These are phyloP conservation scores for Vespertilio murinus DNA, from an alignment of 2,797 vertebrate species.

Conservation along the genomic window DNA sequence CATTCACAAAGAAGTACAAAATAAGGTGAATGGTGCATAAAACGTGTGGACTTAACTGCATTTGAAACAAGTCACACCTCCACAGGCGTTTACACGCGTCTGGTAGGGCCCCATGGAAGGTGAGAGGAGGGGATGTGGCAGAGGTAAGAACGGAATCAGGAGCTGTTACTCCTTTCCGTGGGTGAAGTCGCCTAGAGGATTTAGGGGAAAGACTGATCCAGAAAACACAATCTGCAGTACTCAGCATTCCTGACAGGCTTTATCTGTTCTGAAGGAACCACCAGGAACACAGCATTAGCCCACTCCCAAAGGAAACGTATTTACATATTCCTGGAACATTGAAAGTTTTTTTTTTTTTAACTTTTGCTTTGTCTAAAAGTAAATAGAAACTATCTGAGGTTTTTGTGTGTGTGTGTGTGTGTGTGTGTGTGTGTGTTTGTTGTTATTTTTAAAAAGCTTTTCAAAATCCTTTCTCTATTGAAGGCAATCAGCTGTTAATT, in stretches of 20 bases:
- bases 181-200: neutral
- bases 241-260: neutral
- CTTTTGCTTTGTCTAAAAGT: constrained; percentile 12
- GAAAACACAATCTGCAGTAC: neutral
- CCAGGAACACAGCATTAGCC: neutral
- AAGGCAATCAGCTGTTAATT: neutral
- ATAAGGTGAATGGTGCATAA: constrained; percentile 59
- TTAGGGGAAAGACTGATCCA: neutral
- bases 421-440: too few species aligned
- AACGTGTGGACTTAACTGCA: constrained; percentile 48
- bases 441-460: neutral
- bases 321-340: neutral
- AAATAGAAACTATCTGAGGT: neutral
- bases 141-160: neutral
- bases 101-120: constrained; percentile 22
- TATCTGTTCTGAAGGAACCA: neutral
- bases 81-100: constrained; percentile 35
- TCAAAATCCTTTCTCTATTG: neutral
- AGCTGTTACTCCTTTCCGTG: neutral
- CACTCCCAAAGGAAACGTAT: neutral
- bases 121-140: neutral
- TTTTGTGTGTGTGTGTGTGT: too few species aligned
- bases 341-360: neutral
- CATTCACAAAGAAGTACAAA: constrained; percentile 55
- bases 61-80: constrained; percentile 57